Evolutionary conservation across 2,113 vertebrate species (phyloP).

Genomic region (Lagopus leucura): DNA sequence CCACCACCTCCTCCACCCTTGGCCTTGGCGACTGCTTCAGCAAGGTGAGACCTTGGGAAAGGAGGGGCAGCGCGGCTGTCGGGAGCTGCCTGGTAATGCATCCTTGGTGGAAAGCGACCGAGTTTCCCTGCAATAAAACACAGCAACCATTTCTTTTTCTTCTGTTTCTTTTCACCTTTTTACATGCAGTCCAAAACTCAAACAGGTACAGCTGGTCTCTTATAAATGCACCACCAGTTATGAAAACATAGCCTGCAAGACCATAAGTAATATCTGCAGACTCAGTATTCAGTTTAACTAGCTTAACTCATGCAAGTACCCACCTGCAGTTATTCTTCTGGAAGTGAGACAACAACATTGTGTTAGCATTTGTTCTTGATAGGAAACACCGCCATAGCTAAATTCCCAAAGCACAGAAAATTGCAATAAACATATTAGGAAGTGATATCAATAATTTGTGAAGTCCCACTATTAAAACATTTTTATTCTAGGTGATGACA

Average conservation of each 20-base stretch:
- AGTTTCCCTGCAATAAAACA: slow-evolving; percentile 81
- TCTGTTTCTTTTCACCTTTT: not conserved
- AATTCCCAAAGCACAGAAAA: slow-evolving; percentile 8
- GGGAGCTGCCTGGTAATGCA: slow-evolving; percentile 71
- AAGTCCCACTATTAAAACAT: not conserved
- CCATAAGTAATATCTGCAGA: not conserved
- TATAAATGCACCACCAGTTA: not conserved
- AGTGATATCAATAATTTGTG: not conserved
- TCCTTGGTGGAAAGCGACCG: slow-evolving; percentile 79
- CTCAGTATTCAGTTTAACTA: not conserved
- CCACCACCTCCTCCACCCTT: slow-evolving; percentile 74
- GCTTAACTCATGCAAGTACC: accelerated
- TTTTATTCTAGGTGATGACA: not conserved
- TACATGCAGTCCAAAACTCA: not conserved
- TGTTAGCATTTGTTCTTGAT: not conserved
- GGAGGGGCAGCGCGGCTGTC: slow-evolving; percentile 72
- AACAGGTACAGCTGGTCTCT: accelerated
- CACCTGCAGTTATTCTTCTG: not conserved
- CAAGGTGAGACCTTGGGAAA: slow-evolving; percentile 80
- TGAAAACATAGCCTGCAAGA: not conserved
- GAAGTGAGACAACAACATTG: not conserved
- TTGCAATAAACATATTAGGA: not conserved
- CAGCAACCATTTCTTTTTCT: not conserved
- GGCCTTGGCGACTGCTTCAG: slow-evolving; percentile 83
- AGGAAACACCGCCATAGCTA: not conserved